Conservation (phyloP, 2,888 invertebrate species). For the Pocota personata region DNA sequence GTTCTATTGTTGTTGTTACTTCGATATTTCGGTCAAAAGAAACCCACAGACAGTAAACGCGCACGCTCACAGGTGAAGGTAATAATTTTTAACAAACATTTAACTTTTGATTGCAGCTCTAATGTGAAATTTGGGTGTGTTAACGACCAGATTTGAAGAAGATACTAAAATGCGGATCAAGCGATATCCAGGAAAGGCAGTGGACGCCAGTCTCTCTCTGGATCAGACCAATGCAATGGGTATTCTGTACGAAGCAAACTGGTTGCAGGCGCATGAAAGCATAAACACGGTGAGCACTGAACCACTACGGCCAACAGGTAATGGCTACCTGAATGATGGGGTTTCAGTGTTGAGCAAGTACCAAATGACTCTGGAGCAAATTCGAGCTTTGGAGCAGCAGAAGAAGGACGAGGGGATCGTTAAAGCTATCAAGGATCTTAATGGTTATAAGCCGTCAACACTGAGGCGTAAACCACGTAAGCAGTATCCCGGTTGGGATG, state of each 20-base stretch:
- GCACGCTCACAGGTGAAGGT: slow-evolving; percentile 11
- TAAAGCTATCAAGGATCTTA: slow-evolving; percentile 86
- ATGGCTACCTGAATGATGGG: slow-evolving; percentile 78
- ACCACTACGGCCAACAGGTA: slow-evolving; percentile 73
- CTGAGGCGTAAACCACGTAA: slow-evolving; percentile 84
- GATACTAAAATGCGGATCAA: slow-evolving; percentile 89
- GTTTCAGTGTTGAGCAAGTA: slow-evolving; percentile 85
- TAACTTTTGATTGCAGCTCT: slow-evolving; percentile 71
- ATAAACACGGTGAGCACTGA: slow-evolving; percentile 63
- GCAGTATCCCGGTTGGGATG: slow-evolving; percentile 86
- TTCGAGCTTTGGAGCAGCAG: slow-evolving; percentile 84
- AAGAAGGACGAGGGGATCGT: slow-evolving; percentile 81
- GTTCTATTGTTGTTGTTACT: slow-evolving; percentile 37
- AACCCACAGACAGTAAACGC: slow-evolving; percentile 52
- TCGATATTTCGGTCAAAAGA: slow-evolving; percentile 39
- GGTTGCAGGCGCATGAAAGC: slow-evolving; percentile 87
- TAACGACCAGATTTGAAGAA: slow-evolving; percentile 56
- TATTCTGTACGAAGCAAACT: slow-evolving; percentile 92
- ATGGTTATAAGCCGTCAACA: slow-evolving; percentile 86
- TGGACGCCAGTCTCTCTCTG: slow-evolving; percentile 87
- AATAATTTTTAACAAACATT: slow-evolving; percentile 43
- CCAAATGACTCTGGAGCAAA: slow-evolving; percentile 84
- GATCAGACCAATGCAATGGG: slow-evolving; percentile 89
- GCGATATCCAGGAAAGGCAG: slow-evolving; percentile 92
- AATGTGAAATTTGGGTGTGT: slow-evolving; percentile 50